Evolutionary conservation across 2,888 invertebrate genomes (phyloP).

Genomic region (Leucophenga maculata): DNA sequence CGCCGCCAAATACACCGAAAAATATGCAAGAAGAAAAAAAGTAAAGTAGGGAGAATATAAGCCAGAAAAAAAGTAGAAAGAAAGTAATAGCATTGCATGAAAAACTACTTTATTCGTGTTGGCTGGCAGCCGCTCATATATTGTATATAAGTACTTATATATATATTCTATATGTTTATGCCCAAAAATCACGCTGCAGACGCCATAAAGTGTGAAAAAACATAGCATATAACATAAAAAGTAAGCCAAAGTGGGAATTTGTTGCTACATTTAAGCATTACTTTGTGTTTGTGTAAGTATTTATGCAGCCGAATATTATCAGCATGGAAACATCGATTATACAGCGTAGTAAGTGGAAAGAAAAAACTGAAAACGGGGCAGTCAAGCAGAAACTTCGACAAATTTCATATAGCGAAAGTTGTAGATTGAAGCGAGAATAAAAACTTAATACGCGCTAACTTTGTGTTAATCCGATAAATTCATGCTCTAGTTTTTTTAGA

Average conservation of each 20-base stretch:
- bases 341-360: constrained; percentile 46
- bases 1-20: neutral
- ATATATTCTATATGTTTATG: neutral
- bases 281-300: neutral
- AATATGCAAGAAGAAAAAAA: neutral
- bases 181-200: neutral
- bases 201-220: neutral
- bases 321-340: constrained; percentile 69
- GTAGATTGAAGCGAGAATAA: no score
- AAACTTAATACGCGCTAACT: no score
- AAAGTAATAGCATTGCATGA: neutral
- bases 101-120: neutral
- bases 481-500: no score
- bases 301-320: constrained; percentile 33
- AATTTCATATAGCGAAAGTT: no score
- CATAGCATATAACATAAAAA: neutral
- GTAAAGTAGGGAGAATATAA: neutral
- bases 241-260: neutral
- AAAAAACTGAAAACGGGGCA: constrained; percentile 34
- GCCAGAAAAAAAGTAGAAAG: neutral
- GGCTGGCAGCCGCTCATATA: no score
- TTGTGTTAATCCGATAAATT: no score
- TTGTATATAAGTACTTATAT: no score
- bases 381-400: no score
- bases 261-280: no score